Evolutionary conservation across 2,113 vertebrate genomes (phyloP).

Genomic region (Vanacampus margaritifer): DNA sequence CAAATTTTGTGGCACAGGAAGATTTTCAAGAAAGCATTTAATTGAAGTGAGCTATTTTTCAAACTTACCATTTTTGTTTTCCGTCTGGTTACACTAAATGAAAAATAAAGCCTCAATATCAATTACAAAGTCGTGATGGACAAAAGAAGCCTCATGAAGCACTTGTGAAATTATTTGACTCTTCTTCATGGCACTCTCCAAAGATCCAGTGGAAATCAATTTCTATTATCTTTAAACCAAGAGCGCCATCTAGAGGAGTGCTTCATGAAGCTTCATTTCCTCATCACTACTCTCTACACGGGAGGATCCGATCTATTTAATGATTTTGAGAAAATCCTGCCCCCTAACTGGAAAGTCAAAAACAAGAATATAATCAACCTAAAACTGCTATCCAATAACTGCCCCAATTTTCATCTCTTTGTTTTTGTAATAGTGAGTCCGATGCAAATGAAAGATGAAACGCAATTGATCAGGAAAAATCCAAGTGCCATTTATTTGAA

Average conservation of each 20-base stretch:
- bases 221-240: no score
- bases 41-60: background rate
- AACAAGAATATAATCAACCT: background rate
- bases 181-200: no score
- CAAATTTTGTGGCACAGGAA: background rate
- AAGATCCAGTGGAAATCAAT: no score
- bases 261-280: no score
- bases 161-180: no score
- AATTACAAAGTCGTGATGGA: no score
- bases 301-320: background rate
- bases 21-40: background rate
- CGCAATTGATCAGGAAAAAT: background rate
- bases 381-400: background rate
- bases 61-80: background rate
- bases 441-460: constrained; percentile 3
- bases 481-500: constrained; percentile 23
- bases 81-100: background rate
- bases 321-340: background rate
- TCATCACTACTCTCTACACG: no score
- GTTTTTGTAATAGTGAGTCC: background rate
- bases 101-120: background rate
- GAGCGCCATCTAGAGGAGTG: no score
- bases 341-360: background rate
- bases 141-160: no score
- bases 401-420: background rate